Conservation (phyloP, 2,113 vertebrate species). For the Elephas maximus region DNA sequence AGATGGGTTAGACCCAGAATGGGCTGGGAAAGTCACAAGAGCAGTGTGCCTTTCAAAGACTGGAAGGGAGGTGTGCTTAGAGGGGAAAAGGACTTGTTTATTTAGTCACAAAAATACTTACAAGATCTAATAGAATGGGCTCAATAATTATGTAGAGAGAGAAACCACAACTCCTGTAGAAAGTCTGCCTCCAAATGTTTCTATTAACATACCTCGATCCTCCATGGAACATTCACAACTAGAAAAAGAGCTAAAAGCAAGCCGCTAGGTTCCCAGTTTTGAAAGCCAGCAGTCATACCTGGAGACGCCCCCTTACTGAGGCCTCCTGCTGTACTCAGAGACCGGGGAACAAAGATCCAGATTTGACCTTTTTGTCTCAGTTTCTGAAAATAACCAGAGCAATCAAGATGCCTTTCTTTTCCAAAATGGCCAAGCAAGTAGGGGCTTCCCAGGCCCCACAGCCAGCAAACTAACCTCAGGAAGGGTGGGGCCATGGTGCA, state of each 20-base stretch:
- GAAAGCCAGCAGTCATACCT: neutral
- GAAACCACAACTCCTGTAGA: neutral
- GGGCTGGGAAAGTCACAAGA: too few species aligned
- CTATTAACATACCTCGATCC: fast-evolving
- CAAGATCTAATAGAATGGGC: fast-evolving
- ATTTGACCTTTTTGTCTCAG: too few species aligned
- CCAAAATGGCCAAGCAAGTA: too few species aligned
- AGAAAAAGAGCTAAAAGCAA: neutral
- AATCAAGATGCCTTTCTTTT: too few species aligned
- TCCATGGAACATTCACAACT: neutral
- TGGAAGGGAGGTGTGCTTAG: too few species aligned
- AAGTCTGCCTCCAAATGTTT: neutral
- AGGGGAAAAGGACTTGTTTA: neutral
- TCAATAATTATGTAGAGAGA: fast-evolving
- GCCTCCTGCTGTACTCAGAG: too few species aligned
- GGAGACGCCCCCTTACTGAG: too few species aligned
- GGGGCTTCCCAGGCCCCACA: too few species aligned
- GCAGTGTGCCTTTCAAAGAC: fast-evolving
- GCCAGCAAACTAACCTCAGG: too few species aligned
- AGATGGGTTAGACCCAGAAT: fast-evolving
- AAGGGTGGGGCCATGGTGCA: too few species aligned
- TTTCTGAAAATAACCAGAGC: too few species aligned
- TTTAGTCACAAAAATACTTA: neutral
- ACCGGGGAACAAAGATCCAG: too few species aligned
- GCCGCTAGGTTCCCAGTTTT: fast-evolving